Base-by-base conservation (phyloP, 2,888 invertebrate genomes). In the Aphrophora alni region DNA sequence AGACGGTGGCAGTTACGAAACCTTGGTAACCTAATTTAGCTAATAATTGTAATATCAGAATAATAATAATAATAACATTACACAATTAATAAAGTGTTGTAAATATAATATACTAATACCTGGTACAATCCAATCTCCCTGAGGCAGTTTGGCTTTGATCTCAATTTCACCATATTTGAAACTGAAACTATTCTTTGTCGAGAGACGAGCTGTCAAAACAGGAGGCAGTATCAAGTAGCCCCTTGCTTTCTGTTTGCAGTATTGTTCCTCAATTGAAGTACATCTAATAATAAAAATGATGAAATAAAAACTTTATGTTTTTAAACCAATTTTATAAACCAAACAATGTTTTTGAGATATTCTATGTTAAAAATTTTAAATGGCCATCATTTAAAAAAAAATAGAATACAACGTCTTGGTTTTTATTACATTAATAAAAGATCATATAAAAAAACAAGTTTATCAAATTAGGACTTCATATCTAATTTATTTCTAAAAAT, bases 101-200 rank as follows among this genome's bases (percentile, higher is more conserved):
- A 44, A 44, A 44, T 44, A 14, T 59, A 59, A 0, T 21, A 12
- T 59, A 21, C 21, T 7, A 17, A 89, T 89, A 95, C 95, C 90
- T 76, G 95, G 95, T 85, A 93, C 91, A 24, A 95, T 88, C 95
- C 95, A 95, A 86, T 95, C 93, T 0, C 95, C 95, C 83, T 90
- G 90, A 0, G 95, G 95, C 26, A 95, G 86, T 87, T 93, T 93
- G 0, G 95, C 95, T 26, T 91, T 90, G 1, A 95, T 89, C 85
- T 93, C 91, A 17, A 95, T 89, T 69, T 89, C 90, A 14, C 95
- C 95, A 86, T 93, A 95, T 12, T 90, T 90, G 85, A 95, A 95
- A 5, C 90, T 90, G 85, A 95, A 93, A 0, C 88, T 88, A 59
- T 91, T 89, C 84, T 91, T 92, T 0, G 93, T 92, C 51, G 90